Evolutionary conservation across 2,888 invertebrate genomes (phyloP), one percentile per base, ranked within the genome.

Genomic region (Ophioninae sp.): DNA sequence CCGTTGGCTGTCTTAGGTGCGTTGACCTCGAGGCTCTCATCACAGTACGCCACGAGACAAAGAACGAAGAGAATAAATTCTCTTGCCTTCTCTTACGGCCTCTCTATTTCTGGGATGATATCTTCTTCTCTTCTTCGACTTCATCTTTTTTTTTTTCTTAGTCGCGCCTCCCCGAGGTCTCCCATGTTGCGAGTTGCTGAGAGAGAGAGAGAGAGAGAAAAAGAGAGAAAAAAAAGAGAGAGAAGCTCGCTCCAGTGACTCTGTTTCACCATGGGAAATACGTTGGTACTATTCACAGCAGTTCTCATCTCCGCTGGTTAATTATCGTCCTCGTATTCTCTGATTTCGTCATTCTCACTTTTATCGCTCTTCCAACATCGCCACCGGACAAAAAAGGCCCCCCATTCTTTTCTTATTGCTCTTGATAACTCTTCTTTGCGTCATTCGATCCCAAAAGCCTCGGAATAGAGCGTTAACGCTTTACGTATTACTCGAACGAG

Each of bases 71-170:
- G 82, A 82, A 74, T 75, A 78, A 72, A 68, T 79, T 63, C 76
- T 79, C 84, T 76, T 79, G 39, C 58, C 72, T 84, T 79, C 76
- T 78, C 78, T 93, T 91, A 93, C 93, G 92, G 79, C 74, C 85
- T 86, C 86, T 85, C 87, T 87, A 87, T 86, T 88, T 87, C 86
- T 87, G 87, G 87, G 86, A 71, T 87, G 85, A 77, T 75, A 74
- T 87, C 85, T 85, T 82, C 76, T 75, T 82, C 69, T 74, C 76
- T 75, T 82, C 64, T 74, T 75, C 75, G 13, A 68, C 73, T 71
- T 41, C 39, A 72, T 61, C 76, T 65, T 69, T 77, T 65, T 79
- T 69, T 84, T 73, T 82, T 79, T 81, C 79, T 80, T 30, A 76
- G 79, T 76, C 81, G 67, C 77, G 75, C 74, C 67, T 20, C 39